Base-by-base conservation (phyloP, 2,888 invertebrate species). In the Drosophila flavopinicola region DNA sequence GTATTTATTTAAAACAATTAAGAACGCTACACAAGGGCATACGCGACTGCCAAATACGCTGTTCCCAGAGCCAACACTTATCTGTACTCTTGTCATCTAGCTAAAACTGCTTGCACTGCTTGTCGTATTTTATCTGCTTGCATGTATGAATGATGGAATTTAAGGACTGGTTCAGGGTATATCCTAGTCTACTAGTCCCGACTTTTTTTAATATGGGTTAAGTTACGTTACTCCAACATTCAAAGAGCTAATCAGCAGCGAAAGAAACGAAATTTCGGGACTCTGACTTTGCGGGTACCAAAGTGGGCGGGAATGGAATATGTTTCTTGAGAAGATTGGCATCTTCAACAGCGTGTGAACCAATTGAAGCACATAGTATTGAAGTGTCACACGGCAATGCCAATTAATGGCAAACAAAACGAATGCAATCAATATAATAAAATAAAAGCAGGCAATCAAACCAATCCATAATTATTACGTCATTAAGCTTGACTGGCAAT, bases 381-480 rank as follows among this genome's bases (percentile, higher is more conserved):
- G 10, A 44, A 56, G 44, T 66, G 53, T 54, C 54, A 48, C 56
- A 54, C 38, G 29, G 59, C 30, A 53, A 66, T 33, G 57, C 39
- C 53, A 74, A 71, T 78, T 71, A 67, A 75, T 63, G 53, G 64
- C 49, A 48, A 65, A 64, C 57, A 66, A 57, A 56, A 25, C 63
- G 39, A 4, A 17, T n/a, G 61, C 61, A 72, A 60, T 61, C 54
- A 60, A 61, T 57, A 63, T 53, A 74, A 67, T 59, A 52, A 66
- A 41, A 58, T 48, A 54, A 39, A 64, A 63, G 30, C 49, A 45
- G 30, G 38, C 38, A 58, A 32, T 25, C 65, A 60, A 70, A 32
- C 30, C 65, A 58, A 70, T 56, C 66, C 63, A 85, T 82, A 82
- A 78, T 72, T 85, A 78, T 85, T 82, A 67, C 78, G 67, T 72